Conservation (phyloP, 2,113 vertebrate species). For the Eulemur macaco region DNA sequence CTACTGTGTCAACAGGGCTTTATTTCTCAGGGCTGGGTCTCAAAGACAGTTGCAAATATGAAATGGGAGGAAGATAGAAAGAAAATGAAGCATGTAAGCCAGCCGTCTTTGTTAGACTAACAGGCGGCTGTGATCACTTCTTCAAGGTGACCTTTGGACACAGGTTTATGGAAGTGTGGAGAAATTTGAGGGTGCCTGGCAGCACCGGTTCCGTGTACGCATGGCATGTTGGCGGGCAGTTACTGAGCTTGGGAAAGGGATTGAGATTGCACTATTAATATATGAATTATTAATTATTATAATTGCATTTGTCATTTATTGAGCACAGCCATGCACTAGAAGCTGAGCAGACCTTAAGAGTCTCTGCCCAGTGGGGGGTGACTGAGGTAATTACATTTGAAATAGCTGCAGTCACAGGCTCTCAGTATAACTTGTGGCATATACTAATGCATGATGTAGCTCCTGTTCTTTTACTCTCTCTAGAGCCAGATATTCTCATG, state of each 20-base stretch:
- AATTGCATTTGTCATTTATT: constrained; percentile 75
- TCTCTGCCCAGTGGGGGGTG: constrained; percentile 64
- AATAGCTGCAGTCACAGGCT: not conserved
- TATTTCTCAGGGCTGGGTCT: not conserved
- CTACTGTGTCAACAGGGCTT: not conserved
- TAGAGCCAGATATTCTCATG: not conserved
- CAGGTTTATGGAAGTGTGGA: not conserved
- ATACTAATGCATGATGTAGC: not conserved
- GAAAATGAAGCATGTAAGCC: not conserved
- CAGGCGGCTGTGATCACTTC: not conserved
- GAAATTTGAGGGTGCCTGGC: not conserved
- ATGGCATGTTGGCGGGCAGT: constrained; percentile 1
- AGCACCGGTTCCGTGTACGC: not conserved
- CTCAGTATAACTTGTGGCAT: not conserved
- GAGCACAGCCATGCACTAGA: constrained; percentile 64
- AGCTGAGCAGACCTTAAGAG: constrained; percentile 62
- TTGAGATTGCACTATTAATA: constrained; percentile 64
- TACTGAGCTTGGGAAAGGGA: constrained; percentile 18
- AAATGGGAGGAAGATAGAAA: not conserved
- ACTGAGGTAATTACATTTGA: constrained; percentile 67
- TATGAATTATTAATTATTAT: constrained; percentile 81
- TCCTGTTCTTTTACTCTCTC: not conserved
- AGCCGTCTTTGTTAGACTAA: not conserved
- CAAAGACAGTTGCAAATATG: not conserved
- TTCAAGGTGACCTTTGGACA: constrained; percentile 64